Base-by-base conservation (phyloP, 2,797 vertebrate species). In the Gallinago solitaria region DNA sequence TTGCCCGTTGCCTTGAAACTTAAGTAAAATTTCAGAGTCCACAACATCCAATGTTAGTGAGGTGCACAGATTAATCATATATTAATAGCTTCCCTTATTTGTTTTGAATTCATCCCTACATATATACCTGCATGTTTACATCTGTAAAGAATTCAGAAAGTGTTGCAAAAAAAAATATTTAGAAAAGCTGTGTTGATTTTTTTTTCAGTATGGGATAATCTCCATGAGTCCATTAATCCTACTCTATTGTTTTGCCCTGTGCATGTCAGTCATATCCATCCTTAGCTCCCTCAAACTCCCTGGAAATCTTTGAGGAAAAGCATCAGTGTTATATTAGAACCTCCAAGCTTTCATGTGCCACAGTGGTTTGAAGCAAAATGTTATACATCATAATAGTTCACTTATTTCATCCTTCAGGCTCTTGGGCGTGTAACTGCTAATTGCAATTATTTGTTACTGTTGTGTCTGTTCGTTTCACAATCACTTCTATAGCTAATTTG, bases 331-430 rank as follows among this genome's bases (percentile, higher is more conserved):
- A 39, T 79, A 47, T 73, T 87, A 73, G 18, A 20, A 76, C 13
- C 59, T 87, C 21, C n/a, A 92, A 87, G 67, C 33, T 21, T 76
- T 87, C 51, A 48, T 89, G 43, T 87, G 28, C 33, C 47, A 54
- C 9, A 54, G 27, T 70, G 24, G 12, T 87, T 89, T 95, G 75
- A 93, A 76, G n/a, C 43, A 91, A 92, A 82, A 77, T 93, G 87
- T 59, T 74, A 32, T 56, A 48, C n/a, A 17, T 76, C 39, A 13
- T 79, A 83, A 59, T 63, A 73, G 74, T 79, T 89, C 47, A 51
- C 67, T 76, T 91, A 80, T 76, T 96, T 93, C 60, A 85, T 92
- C 56, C 67, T 80, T 89, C 81, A 89, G n/a, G n/a, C 68, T 91
- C 84, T 83, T 93, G 50, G 87, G 32, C 35, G 54, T 79, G 23